Conservation (phyloP, 1,140 invertebrate species). For the Bilobella aurantiaca region DNA sequence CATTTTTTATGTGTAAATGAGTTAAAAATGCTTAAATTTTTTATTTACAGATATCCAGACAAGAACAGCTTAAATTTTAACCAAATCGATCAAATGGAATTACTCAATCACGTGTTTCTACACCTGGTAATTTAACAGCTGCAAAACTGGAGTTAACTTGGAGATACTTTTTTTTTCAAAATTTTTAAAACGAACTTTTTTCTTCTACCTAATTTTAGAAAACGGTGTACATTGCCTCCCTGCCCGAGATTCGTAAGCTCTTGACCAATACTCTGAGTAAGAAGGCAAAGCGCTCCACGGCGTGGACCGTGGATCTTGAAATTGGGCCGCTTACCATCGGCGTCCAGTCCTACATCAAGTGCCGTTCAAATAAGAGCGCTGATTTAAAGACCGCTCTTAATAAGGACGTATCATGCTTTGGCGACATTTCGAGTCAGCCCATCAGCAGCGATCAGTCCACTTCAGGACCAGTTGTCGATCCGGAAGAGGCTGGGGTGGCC, state of each 20-base stretch:
- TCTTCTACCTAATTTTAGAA: not conserved
- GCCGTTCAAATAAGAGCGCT: not conserved
- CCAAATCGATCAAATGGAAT: too few species aligned
- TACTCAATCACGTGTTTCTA: too few species aligned
- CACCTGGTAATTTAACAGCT: too few species aligned
- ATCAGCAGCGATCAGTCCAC: not conserved
- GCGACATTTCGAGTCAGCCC: too few species aligned
- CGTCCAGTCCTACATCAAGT: constrained; percentile 7
- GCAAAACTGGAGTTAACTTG: too few species aligned
- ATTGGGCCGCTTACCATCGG: constrained; percentile 21
- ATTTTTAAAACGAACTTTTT: too few species aligned
- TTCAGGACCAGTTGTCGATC: not conserved
- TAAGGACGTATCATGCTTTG: not conserved
- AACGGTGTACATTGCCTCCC: not conserved
- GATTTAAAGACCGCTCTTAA: not conserved
- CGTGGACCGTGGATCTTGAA: constrained; percentile 24
- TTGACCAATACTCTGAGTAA: constrained; percentile 11
- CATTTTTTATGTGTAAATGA: too few species aligned
- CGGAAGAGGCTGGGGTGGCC: not conserved
- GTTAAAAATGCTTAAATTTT: too few species aligned
- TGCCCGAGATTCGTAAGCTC: not conserved
- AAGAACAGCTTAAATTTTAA: too few species aligned
- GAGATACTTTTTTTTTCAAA: too few species aligned
- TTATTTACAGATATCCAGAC: too few species aligned
- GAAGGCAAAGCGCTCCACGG: not conserved